A percentile compares a stretch with the other conserved stretches of the same genome.
Conservation (phyloP, 2,113 vertebrate genomes). For the Monarcha castaneiventris region DNA sequence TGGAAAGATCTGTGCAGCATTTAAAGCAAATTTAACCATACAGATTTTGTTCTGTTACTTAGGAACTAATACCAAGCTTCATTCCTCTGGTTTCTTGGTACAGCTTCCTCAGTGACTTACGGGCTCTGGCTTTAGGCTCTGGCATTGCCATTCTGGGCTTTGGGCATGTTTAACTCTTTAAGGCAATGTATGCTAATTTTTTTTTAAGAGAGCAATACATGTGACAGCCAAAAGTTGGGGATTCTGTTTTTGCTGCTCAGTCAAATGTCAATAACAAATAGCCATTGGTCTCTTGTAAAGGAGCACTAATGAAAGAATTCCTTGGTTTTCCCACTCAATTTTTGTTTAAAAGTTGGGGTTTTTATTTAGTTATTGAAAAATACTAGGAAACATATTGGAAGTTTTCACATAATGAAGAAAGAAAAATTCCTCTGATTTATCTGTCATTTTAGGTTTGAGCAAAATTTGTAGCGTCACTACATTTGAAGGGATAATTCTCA, state of each 20-base stretch:
- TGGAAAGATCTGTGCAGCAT: neutral
- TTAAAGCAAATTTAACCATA: neutral
- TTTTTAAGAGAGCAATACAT: neutral
- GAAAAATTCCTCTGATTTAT: neutral
- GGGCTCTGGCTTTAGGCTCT: neutral
- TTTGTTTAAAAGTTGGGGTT: neutral
- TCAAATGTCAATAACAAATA: neutral
- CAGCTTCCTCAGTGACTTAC: neutral
- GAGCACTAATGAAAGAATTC: neutral
- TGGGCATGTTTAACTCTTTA: neutral
- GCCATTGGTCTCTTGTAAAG: neutral
- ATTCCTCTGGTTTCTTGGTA: neutral
- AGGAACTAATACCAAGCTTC: neutral
- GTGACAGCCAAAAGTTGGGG: neutral
- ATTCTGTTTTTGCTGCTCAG: neutral
- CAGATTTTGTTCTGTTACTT: neutral
- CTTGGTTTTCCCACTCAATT: neutral
- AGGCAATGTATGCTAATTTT: neutral
- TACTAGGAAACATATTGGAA: neutral
- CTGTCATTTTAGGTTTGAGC: neutral
- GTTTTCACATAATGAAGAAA: neutral
- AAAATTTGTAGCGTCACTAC: neutral
- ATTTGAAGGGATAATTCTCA: neutral
- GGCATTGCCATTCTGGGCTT: slow-evolving; percentile 26
- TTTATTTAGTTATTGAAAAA: neutral